Conservation (phyloP, 2,797 vertebrate genomes). For the Chelidonichthys spinosus region DNA sequence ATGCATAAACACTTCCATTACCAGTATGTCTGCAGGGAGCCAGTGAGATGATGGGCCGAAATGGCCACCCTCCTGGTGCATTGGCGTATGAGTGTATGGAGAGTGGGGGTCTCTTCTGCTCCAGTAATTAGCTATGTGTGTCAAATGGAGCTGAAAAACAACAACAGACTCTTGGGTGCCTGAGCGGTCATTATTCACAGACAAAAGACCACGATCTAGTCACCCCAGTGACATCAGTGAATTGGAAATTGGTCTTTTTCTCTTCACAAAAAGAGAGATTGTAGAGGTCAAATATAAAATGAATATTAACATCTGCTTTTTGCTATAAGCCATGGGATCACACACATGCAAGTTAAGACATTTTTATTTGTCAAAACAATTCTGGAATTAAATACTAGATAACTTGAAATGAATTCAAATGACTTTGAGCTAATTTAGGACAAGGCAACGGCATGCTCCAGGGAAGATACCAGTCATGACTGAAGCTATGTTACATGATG, state of each 20-base stretch:
- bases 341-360: background rate
- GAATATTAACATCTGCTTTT: slow-evolving; percentile 14
- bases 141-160: slow-evolving; percentile 62
- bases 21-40: slow-evolving; percentile 57
- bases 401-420: slow-evolving; percentile 8
- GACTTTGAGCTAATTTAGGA: slow-evolving; percentile 11
- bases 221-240: slow-evolving; percentile 34
- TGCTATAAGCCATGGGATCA: background rate
- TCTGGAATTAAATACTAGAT: slow-evolving; percentile 6
- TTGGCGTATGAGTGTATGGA: slow-evolving; percentile 32
- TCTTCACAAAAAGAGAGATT: background rate
- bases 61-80: slow-evolving; percentile 47
- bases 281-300: slow-evolving; percentile 22
- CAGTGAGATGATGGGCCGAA: slow-evolving; percentile 49
- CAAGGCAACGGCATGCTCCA: background rate
- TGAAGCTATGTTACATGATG: slow-evolving; percentile 28
- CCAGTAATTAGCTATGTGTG: slow-evolving; percentile 62
- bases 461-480: slow-evolving; percentile 11
- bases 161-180: slow-evolving; percentile 35
- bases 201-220: slow-evolving; percentile 18
- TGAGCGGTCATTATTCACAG: slow-evolving; percentile 23
- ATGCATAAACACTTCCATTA: slow-evolving; percentile 60
- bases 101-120: slow-evolving; percentile 39
- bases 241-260: slow-evolving; percentile 6
- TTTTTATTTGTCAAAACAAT: slow-evolving; percentile 7